Conservation (phyloP, 2,888 invertebrate genomes). For the Lamellibrachia columna region DNA sequence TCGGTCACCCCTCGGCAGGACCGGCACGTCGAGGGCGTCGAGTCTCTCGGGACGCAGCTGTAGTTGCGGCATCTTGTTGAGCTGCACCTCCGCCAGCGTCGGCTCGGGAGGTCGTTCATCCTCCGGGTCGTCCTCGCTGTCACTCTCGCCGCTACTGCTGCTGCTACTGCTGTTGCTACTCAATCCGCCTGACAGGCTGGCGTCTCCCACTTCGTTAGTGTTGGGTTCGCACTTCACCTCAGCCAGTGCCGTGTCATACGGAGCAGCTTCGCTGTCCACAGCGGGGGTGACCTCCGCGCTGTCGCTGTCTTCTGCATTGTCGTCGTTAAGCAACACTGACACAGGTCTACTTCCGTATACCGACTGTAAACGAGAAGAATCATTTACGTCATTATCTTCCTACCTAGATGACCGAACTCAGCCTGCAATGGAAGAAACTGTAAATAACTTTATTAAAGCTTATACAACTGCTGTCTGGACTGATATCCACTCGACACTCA, state of each 20-base stretch:
- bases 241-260: not conserved
- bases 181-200: constrained; percentile 6
- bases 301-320: not conserved
- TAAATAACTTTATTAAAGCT: too few relatives aligned
- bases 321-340: not conserved
- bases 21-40: constrained; percentile 53
- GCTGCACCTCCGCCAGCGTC: constrained; percentile 24
- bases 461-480: too few relatives aligned
- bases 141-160: constrained; percentile 26
- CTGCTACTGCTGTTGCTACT: constrained; percentile 13
- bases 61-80: constrained; percentile 38
- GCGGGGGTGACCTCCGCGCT: not conserved
- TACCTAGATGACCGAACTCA: not conserved
- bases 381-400: not conserved
- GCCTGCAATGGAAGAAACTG: too few relatives aligned
- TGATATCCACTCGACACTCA: too few relatives aligned
- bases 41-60: constrained; percentile 54
- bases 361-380: constrained; percentile 17
- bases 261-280: not conserved
- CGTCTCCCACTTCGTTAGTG: not conserved
- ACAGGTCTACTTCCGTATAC: constrained; percentile 27
- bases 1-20: constrained; percentile 51
- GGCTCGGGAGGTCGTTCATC: constrained; percentile 31
- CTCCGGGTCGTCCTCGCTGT: constrained; percentile 29
- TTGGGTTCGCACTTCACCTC: not conserved